Evolutionary conservation across 2,797 vertebrate species (phyloP).

Genomic region (Chloroceryle amazona): DNA sequence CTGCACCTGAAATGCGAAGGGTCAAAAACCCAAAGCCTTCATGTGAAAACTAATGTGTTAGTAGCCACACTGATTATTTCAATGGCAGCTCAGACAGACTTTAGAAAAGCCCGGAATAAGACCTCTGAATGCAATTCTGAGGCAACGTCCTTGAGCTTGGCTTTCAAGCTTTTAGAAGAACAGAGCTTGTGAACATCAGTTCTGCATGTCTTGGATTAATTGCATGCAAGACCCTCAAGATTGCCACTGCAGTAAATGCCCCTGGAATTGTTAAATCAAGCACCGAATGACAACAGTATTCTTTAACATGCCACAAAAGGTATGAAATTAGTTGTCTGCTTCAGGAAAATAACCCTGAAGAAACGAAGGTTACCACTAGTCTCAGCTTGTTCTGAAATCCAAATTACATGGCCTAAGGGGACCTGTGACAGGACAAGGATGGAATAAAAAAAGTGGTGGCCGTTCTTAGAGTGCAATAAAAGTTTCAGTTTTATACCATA

Average conservation of each 20-base stretch:
- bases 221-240: not conserved
- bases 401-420: not conserved
- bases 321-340: not conserved
- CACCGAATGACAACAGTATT: not conserved
- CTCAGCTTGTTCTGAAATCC: constrained; percentile 29
- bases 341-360: not conserved
- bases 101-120: not conserved
- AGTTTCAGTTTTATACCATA: not conserved
- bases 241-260: not conserved
- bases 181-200: not conserved
- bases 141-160: not conserved
- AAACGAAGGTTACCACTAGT: not conserved
- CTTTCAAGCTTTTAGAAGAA: not conserved
- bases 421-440: not conserved
- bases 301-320: not conserved
- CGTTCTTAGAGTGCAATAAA: not conserved
- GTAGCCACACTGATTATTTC: not conserved
- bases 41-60: not conserved
- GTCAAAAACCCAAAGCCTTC: not conserved
- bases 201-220: not conserved
- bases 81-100: not conserved
- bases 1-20: not conserved
- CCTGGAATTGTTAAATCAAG: not conserved
- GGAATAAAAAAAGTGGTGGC: not conserved
- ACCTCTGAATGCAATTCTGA: not conserved